These are phyloP conservation scores for Apamea epomidion DNA, from an alignment of 2,888 invertebrate genomes.

Conservation along the genomic window DNA sequence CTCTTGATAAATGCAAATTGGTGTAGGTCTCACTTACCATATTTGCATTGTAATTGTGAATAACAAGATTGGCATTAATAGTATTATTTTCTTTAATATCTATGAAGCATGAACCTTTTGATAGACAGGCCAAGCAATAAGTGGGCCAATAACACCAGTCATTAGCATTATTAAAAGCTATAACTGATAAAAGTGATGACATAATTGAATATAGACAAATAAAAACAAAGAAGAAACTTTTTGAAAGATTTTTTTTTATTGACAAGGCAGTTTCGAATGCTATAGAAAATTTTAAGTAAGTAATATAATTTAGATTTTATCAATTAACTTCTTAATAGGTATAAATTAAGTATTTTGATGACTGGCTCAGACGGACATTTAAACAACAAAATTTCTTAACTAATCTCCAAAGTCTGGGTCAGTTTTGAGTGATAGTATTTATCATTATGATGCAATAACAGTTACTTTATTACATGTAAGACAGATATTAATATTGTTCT, in stretches of 20 bases:
- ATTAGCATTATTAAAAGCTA: conserved; percentile 65
- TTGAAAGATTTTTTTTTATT: background rate
- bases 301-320: background rate
- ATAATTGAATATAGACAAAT: conserved; percentile 3
- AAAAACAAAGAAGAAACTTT: conserved; percentile 8
- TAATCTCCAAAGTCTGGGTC: conserved; percentile 12
- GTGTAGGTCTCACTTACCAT: background rate
- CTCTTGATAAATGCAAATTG: conserved; percentile 16
- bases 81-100: conserved; percentile 44
- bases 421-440: conserved; percentile 8
- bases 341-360: background rate
- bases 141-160: conserved; percentile 77
- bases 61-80: conserved; percentile 36
- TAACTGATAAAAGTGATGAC: conserved; percentile 40
- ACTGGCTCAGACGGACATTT: background rate
- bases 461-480: background rate
- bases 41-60: conserved; percentile 45
- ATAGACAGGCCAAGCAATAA: conserved; percentile 72
- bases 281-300: background rate
- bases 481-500: conserved; percentile 3
- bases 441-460: conserved; percentile 43
- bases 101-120: conserved; percentile 65
- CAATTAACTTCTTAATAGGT: background rate
- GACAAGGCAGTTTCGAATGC: background rate
- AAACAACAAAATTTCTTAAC: background rate